Evolutionary conservation across 1,140 invertebrate species (phyloP), one percentile per base, ranked within the genome.

Genomic region (Dreissena rostriformis): DNA sequence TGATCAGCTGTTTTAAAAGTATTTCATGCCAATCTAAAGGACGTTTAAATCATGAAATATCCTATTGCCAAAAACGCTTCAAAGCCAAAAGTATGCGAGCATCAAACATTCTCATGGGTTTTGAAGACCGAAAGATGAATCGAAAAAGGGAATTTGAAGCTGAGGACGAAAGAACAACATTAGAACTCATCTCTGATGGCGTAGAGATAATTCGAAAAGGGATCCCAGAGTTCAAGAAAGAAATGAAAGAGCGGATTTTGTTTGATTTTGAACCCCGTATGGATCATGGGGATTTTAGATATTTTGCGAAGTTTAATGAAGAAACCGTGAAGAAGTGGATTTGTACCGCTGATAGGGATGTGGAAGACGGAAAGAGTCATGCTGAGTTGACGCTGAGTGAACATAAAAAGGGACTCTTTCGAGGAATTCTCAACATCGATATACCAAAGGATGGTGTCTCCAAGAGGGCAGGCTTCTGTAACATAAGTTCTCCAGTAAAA

Each of bases 381-480:
- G 97, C 96, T 82, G 93, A 91, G 19, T 90, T 96, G 11, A 86
- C 86, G 6, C 86, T 94, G 6, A 97, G 96, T 88, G 91, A 94
- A 22, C 93, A 95, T 4, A 96, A 96, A 0, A 96, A 96, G 86
- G 97, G 95, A 0, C 87, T 97, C 19, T 98, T 99, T 91, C 95
- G 95, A 85, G 98, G 98, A 0, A 93, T 94, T 68, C 90, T 98
- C 0, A 95, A 95, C 88, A 95, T 95, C 0, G 94, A 95, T 84
- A 92, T 96, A 29, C 96, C 97, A 1, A 96, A 97, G 92, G 97
- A 98, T 95, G 97, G 97, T 19, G 94, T 93, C 80, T 94, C 96
- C 0, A 96, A 96, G 82, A 94, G 94, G 77, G 94, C 96, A 63
- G 97, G 97, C 1, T 98, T 96, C 91, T 97, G 96, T 76, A 96